These are phyloP conservation scores for Epizoanthus rinbou DNA, from an alignment of 92 coral and sea anemone species.

Conservation along the genomic window DNA sequence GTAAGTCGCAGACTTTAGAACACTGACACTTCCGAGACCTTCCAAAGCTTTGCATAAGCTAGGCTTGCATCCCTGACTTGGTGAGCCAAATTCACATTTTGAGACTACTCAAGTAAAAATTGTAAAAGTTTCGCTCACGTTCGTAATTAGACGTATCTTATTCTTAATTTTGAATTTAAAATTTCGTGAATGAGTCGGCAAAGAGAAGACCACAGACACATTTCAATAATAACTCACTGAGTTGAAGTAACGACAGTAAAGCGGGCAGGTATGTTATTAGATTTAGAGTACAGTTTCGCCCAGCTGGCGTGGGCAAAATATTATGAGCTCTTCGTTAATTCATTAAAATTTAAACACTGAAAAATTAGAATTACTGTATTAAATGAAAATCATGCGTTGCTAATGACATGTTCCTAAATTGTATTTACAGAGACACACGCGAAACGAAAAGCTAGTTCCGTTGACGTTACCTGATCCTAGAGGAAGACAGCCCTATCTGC, in stretches of 20 bases:
- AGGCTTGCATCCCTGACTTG: background rate
- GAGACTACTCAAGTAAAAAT: too few relatives aligned
- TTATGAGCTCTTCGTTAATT: background rate
- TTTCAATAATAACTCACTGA: too few relatives aligned
- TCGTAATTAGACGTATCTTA: too few relatives aligned
- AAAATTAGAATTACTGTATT: background rate
- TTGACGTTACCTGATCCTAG: conserved; percentile 62
- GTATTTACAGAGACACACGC: conserved; percentile 79
- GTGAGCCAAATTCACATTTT: background rate
- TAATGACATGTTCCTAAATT: conserved; percentile 9
- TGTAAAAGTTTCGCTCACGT: too few relatives aligned
- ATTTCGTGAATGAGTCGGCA: too few relatives aligned
- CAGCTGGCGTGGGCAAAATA: background rate
- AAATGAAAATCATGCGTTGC: background rate
- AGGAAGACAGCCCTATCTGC: conserved; percentile 66
- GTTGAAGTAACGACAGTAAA: too few relatives aligned
- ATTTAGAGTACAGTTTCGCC: background rate
- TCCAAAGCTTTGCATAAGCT: background rate
- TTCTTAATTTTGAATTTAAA: too few relatives aligned
- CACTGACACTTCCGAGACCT: background rate
- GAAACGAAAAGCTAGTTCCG: conserved; percentile 83
- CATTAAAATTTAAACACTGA: background rate
- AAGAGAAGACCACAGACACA: too few relatives aligned
- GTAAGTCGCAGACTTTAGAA: conserved; percentile 50
- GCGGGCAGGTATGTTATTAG: too few relatives aligned